Evolutionary conservation across 2,797 vertebrate species (phyloP).

Genomic region (Poecile montanus): DNA sequence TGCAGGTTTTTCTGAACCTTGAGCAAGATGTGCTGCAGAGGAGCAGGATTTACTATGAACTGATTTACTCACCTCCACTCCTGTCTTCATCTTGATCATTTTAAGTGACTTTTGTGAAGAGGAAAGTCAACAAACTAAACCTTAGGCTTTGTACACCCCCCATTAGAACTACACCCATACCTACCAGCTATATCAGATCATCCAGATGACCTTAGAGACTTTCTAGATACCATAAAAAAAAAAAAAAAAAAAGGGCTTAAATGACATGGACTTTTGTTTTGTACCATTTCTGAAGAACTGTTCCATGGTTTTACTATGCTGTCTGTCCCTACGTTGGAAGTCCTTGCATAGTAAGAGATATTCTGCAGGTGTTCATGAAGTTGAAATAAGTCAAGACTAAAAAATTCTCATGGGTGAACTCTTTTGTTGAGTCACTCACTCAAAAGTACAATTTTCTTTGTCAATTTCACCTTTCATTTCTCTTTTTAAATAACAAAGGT

Average conservation of each 20-base stretch:
- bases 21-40: background rate
- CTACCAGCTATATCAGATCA: background rate
- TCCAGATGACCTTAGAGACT: background rate
- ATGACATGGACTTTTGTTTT: background rate
- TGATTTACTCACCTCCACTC: background rate
- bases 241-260: rapidly evolving
- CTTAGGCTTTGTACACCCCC: background rate
- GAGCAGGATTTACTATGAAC: background rate
- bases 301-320: background rate
- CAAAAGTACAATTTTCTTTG: background rate
- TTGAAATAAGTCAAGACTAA: background rate
- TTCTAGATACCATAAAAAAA: background rate
- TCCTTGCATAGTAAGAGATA: background rate
- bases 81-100: background rate
- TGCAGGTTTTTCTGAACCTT: background rate
- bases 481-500: background rate
- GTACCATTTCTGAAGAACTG: background rate
- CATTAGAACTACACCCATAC: background rate
- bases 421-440: background rate
- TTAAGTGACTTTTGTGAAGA: background rate
- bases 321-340: background rate
- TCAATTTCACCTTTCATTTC: background rate
- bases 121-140: background rate
- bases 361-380: background rate
- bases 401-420: background rate